Percentiles rank a stretch among this genome's conserved stretches.
Evolutionary conservation across 2,797 vertebrate genomes (phyloP).

Genomic region (Euphonia xanthogaster): DNA sequence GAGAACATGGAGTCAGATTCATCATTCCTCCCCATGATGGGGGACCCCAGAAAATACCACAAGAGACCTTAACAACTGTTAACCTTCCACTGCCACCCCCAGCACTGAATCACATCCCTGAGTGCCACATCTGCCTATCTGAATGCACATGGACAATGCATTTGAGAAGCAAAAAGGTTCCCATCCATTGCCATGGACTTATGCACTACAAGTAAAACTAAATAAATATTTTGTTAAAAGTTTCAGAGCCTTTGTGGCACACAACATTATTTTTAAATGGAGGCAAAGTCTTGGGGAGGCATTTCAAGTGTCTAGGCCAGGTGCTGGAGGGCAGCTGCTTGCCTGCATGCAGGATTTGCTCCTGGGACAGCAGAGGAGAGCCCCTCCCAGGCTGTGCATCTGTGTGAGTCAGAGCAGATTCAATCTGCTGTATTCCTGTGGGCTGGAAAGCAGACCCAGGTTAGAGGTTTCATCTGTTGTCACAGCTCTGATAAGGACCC

Average conservation of each 20-base stretch:
- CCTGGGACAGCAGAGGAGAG: slow-evolving; percentile 10
- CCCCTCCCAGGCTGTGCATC: slow-evolving; percentile 39
- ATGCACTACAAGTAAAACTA: background rate
- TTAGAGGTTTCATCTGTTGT: background rate
- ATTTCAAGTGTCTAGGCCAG: background rate
- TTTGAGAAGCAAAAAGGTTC: background rate
- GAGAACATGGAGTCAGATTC: too few relatives aligned
- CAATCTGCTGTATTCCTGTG: background rate
- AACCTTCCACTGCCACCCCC: background rate
- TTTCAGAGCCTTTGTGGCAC: background rate
- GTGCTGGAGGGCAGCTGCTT: background rate
- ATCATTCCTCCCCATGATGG: too few relatives aligned
- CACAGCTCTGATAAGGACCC: background rate
- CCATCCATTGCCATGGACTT: background rate
- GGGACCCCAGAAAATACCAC: too few relatives aligned
- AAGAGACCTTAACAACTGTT: too few relatives aligned
- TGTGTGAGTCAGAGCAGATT: slow-evolving; percentile 10
- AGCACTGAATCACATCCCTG: background rate
- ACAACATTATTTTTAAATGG: background rate
- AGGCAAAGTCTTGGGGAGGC: background rate
- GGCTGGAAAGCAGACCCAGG: slow-evolving; percentile 6
- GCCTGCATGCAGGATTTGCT: background rate
- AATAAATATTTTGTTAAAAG: background rate
- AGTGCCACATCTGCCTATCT: background rate
- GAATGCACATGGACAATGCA: background rate